phyloP scores from a whole-genome alignment of 1,140 invertebrate species.

The Apis florea region DNA sequence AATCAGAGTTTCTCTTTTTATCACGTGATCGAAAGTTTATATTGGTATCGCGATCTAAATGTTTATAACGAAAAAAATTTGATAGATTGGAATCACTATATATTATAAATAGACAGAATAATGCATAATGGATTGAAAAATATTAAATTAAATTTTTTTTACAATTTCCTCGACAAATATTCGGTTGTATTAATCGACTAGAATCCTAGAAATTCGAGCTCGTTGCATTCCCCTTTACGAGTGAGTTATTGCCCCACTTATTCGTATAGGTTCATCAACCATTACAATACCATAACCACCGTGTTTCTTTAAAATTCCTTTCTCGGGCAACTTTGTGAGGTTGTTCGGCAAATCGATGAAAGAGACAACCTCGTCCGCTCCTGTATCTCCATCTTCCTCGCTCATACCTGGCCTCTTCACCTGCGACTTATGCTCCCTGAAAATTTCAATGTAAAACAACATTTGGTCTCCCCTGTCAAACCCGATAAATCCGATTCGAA shows the following conservation, averaged over 20 bases:
- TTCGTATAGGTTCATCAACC: constrained; percentile 81
- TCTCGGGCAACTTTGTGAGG: constrained; percentile 82
- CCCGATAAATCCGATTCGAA: background rate
- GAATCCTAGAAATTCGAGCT: background rate
- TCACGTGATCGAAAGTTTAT: no score
- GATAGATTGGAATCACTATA: no score
- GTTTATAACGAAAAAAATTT: no score
- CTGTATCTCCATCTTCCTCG: constrained; percentile 86
- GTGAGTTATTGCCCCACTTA: constrained; percentile 85
- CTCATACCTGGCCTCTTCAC: constrained; percentile 85
- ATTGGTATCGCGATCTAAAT: no score
- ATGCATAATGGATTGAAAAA: no score
- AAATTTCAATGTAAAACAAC: constrained; percentile 63
- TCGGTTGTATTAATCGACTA: background rate
- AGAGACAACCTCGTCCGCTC: constrained; percentile 89
- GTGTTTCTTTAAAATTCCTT: constrained; percentile 93
- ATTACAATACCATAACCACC: constrained; percentile 87
- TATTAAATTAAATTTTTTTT: no score
- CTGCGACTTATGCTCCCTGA: constrained; percentile 89
- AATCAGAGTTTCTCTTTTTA: no score
- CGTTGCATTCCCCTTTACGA: constrained; percentile 64
- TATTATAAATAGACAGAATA: no score
- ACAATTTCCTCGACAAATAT: background rate
- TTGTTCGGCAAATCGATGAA: constrained; percentile 91
- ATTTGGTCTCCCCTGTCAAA: background rate